These are phyloP conservation scores for Drosophila subsilvestris DNA, from an alignment of 2,888 invertebrate genomes.

Conservation along the genomic window DNA sequence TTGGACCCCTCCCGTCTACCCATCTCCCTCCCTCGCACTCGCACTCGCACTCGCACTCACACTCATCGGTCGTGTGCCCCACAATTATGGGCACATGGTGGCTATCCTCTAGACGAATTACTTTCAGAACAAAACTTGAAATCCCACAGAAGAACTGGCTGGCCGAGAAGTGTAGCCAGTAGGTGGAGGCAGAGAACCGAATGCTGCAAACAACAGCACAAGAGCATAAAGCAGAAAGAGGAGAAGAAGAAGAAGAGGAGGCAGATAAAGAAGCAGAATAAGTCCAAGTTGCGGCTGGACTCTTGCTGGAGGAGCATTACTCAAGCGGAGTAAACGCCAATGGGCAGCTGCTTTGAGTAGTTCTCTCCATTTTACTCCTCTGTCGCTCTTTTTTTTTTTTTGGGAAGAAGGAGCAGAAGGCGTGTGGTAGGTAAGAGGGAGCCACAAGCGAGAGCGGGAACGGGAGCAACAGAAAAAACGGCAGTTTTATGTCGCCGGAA, in stretches of 20 bases:
- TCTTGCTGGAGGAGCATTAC: slow-evolving; percentile 54
- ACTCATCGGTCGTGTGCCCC: slow-evolving; percentile 49
- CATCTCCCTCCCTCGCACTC: slow-evolving; percentile 30
- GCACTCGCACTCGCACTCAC: not conserved
- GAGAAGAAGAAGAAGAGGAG: slow-evolving; percentile 4
- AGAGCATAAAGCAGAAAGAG: slow-evolving; percentile 1
- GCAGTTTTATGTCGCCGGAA: slow-evolving; percentile 79
- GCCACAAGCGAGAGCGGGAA: slow-evolving; percentile 9
- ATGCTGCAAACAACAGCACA: slow-evolving; percentile 14
- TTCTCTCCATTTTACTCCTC: slow-evolving; percentile 7
- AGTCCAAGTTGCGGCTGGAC: slow-evolving; percentile 24
- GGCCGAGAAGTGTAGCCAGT: not conserved
- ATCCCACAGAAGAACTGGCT: slow-evolving; percentile 27
- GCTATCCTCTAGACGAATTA: slow-evolving; percentile 67
- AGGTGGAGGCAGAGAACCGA: slow-evolving; percentile 8
- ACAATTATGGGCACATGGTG: slow-evolving; percentile 66
- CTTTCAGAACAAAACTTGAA: slow-evolving; percentile 70
- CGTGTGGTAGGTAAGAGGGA: not conserved
- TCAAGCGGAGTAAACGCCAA: slow-evolving; percentile 76
- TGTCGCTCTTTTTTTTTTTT: slow-evolving; percentile 28
- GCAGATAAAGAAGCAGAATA: slow-evolving; percentile 42
- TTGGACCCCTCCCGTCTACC: slow-evolving; percentile 62
- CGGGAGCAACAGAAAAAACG: slow-evolving; percentile 53
- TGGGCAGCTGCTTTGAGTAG: slow-evolving; percentile 68
- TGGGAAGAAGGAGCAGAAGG: slow-evolving; percentile 39